Percentiles rank a stretch among this genome's conserved stretches.
Conservation (phyloP, 2,888 invertebrate genomes). For the Troides aeacus region DNA sequence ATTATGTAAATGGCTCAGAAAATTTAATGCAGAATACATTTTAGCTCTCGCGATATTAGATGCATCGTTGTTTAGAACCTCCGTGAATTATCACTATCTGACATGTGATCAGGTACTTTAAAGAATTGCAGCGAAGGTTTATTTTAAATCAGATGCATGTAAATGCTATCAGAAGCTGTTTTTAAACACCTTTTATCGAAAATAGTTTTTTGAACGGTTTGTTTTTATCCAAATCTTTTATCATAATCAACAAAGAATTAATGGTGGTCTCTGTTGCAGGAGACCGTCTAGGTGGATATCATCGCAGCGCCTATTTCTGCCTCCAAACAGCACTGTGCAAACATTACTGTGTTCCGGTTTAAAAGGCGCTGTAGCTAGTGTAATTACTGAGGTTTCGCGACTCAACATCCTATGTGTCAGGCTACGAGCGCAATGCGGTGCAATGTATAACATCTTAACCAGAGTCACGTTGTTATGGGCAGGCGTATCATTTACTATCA, state of each 20-base stretch:
- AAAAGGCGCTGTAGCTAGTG: too few species aligned
- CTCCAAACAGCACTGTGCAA: too few species aligned
- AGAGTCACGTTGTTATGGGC: too few species aligned
- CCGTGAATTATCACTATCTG: slow-evolving; percentile 18
- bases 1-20: not conserved
- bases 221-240: not conserved
- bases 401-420: too few species aligned
- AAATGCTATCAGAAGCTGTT: slow-evolving; percentile 5
- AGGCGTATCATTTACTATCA: too few species aligned
- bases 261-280: too few species aligned
- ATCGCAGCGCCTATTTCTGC: too few species aligned
- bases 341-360: too few species aligned
- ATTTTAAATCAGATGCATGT: slow-evolving; percentile 9
- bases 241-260: not conserved
- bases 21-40: not conserved
- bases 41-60: not conserved
- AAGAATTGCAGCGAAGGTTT: slow-evolving; percentile 12
- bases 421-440: too few species aligned
- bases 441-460: too few species aligned
- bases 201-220: not conserved
- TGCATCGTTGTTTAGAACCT: slow-evolving; percentile 11
- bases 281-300: too few species aligned
- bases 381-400: too few species aligned
- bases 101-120: slow-evolving; percentile 16
- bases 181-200: not conserved